A percentile compares a stretch with the other conserved stretches of the same genome.
Conservation (phyloP, 2,797 vertebrate genomes). For the Xyrichtys novacula region DNA sequence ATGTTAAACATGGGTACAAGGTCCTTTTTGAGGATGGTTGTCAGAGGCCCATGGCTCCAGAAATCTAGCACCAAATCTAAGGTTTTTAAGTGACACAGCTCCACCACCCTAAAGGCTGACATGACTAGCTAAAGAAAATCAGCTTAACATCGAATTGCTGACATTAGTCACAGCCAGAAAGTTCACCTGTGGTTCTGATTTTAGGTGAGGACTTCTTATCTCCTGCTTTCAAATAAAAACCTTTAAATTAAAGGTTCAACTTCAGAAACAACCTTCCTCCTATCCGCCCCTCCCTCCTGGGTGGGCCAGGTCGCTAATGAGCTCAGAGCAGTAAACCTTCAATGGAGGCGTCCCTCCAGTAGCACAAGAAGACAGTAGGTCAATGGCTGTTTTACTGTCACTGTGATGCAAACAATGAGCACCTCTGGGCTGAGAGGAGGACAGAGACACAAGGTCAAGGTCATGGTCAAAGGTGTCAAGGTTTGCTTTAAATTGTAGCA, state of each 20-base stretch:
- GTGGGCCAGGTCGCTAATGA: conserved; percentile 52
- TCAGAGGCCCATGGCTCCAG: no score
- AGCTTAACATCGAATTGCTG: no score
- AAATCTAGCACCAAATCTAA: no score
- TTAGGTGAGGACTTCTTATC: no score
- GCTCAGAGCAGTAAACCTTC: conserved; percentile 51
- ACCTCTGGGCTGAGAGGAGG: conserved; percentile 26
- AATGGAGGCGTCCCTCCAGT: conserved; percentile 43
- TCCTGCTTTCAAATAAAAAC: neutral
- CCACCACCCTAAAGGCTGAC: no score
- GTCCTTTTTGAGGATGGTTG: no score
- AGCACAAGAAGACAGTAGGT: conserved; percentile 34
- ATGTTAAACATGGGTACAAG: no score
- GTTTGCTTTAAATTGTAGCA: conserved; percentile 4
- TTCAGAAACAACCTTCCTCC: conserved; percentile 1
- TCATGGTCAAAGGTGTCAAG: conserved; percentile 3
- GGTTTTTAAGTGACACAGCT: no score
- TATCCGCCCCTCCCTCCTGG: conserved; percentile 48
- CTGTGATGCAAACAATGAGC: conserved; percentile 28
- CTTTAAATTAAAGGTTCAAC: no score
- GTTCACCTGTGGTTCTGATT: no score
- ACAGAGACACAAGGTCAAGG: conserved; percentile 44
- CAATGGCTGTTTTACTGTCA: conserved; percentile 15
- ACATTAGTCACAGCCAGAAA: no score
- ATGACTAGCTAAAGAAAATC: no score